Evolutionary conservation across 2,797 vertebrate genomes (phyloP).

Genomic region (Delichon dasypus): DNA sequence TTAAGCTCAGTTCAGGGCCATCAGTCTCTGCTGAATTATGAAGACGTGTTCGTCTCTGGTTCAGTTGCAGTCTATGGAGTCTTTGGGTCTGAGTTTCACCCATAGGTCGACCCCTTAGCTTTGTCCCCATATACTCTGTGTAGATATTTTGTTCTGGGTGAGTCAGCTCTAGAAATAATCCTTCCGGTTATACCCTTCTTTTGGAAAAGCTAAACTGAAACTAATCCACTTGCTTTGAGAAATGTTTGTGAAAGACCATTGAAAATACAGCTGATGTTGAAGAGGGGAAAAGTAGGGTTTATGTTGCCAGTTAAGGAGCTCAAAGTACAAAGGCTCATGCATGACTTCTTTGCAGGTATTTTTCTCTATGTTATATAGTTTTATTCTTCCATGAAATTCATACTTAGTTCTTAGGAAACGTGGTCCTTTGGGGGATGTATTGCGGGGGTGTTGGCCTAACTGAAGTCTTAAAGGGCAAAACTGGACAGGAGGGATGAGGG

Average conservation of each 20-base stretch:
- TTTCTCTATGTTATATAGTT: not conserved
- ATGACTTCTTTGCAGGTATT: not conserved
- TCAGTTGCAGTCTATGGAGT: fast-evolving
- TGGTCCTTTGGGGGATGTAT: not conserved
- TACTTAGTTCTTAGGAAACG: not conserved
- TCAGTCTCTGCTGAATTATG: fast-evolving
- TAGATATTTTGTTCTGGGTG: not conserved
- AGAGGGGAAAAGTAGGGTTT: not conserved
- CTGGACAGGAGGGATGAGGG: not conserved
- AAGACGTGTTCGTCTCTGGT: fast-evolving
- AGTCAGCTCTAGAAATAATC: not conserved
- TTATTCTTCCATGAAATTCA: not conserved
- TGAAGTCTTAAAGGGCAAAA: not conserved
- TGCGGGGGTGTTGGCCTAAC: fast-evolving
- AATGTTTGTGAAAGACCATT: not conserved
- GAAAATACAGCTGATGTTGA: not conserved
- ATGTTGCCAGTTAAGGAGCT: not conserved
- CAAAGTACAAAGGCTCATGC: not conserved
- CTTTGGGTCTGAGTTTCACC: not conserved
- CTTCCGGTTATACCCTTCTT: not conserved
- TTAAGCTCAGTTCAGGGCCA: not conserved
- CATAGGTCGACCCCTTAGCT: not conserved
- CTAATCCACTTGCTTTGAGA: not conserved
- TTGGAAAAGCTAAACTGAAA: not conserved
- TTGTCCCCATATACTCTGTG: not conserved